Evolutionary conservation across 2,113 vertebrate genomes (phyloP).

Genomic region (Lepus europaeus): DNA sequence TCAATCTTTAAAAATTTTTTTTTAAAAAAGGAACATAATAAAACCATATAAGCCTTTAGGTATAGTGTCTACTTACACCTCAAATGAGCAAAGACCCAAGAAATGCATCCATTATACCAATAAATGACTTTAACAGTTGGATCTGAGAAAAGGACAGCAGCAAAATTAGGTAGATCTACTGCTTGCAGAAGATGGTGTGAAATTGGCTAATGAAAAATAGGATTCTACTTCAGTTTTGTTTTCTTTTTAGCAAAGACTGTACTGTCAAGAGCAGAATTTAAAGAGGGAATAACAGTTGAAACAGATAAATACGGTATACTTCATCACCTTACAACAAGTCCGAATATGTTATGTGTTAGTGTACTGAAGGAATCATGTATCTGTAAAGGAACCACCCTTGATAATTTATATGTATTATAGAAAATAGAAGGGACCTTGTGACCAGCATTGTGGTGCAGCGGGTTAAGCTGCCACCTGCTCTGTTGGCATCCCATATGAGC

Average conservation of each 20-base stretch:
- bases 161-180: background rate
- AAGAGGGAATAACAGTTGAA: background rate
- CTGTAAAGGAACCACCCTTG: background rate
- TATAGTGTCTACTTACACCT: background rate
- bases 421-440: background rate
- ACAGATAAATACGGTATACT: background rate
- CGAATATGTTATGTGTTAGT: background rate
- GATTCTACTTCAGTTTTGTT: conserved; percentile 15
- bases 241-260: background rate
- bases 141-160: background rate
- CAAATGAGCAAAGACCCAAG: background rate
- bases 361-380: background rate
- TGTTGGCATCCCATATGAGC: no score
- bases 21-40: background rate
- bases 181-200: background rate
- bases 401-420: background rate
- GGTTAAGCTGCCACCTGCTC: no score
- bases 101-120: background rate
- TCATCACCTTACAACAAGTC: background rate
- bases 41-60: background rate
- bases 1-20: no score
- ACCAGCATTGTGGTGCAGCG: no score
- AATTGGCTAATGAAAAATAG: background rate
- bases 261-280: background rate
- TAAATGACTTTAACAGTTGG: background rate